A percentile compares a stretch with the other conserved stretches of the same genome.
phyloP scores from a whole-genome alignment of 2,113 vertebrate genomes.

The Arenaria interpres region DNA sequence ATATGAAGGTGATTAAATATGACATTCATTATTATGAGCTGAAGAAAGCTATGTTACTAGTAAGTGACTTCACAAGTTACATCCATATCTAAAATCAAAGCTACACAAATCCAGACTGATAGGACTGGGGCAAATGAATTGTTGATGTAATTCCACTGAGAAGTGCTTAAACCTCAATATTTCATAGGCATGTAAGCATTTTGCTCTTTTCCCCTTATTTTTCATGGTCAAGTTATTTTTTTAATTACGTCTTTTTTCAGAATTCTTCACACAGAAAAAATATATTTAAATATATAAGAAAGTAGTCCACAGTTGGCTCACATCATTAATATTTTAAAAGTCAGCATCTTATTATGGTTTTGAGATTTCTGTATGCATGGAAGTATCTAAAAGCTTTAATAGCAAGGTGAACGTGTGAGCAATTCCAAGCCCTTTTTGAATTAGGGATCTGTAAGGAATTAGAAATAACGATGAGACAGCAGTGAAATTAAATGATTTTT shows the following conservation, averaged over 20 bases:
- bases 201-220: not conserved
- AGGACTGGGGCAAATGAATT: not conserved
- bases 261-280: not conserved
- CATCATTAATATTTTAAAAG: not conserved
- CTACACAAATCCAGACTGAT: not conserved
- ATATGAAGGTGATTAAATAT: not conserved
- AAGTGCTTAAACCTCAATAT: not conserved
- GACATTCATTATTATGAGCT: not conserved
- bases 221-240: not conserved
- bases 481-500: slow-evolving; percentile 28
- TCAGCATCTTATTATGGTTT: not conserved
- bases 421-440: not conserved
- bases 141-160: not conserved
- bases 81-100: not conserved
- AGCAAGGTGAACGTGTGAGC: not conserved
- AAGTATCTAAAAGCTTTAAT: not conserved
- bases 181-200: not conserved
- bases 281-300: not conserved
- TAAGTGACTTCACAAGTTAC: not conserved
- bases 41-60: not conserved
- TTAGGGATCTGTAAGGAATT: not conserved
- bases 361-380: not conserved
- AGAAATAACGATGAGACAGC: not conserved
- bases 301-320: not conserved
- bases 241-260: not conserved